These are phyloP conservation scores for Maccullochella peelii DNA, from an alignment of 2,113 vertebrate species.

Conservation along the genomic window DNA sequence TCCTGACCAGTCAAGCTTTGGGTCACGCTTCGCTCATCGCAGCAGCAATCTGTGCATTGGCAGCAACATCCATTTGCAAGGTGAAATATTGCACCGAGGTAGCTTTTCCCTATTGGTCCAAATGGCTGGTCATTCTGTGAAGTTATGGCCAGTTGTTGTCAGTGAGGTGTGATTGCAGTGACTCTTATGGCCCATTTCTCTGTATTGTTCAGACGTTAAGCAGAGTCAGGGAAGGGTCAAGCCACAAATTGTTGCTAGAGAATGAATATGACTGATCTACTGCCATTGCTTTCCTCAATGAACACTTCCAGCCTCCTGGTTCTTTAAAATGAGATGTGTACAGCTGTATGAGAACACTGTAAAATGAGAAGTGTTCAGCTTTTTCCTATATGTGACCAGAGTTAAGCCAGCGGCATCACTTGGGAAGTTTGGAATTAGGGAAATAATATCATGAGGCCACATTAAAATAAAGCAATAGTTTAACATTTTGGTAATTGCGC, in stretches of 20 bases:
- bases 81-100: conserved; percentile 49
- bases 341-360: conserved; percentile 13
- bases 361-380: conserved; percentile 1
- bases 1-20: conserved; percentile 44
- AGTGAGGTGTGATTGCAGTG: conserved; percentile 74
- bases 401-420: conserved; percentile 7
- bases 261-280: conserved; percentile 51
- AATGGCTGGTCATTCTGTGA: conserved; percentile 62
- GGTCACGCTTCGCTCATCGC: conserved; percentile 40
- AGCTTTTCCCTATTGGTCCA: conserved; percentile 58
- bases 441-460: neutral
- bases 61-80: conserved; percentile 46
- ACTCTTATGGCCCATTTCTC: conserved; percentile 74
- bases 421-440: neutral
- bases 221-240: conserved; percentile 78
- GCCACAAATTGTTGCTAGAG: conserved; percentile 25
- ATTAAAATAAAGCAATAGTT: conserved; percentile 13
- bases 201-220: conserved; percentile 66
- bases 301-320: conserved; percentile 32
- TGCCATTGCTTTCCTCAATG: conserved; percentile 37
- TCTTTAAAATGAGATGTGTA: conserved; percentile 50
- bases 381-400: neutral
- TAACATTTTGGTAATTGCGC: fast-evolving
- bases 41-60: conserved; percentile 23
- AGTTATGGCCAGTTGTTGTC: conserved; percentile 75